Evolutionary conservation across 2,113 vertebrate genomes (phyloP).

Genomic region (Hepsetus odoe): DNA sequence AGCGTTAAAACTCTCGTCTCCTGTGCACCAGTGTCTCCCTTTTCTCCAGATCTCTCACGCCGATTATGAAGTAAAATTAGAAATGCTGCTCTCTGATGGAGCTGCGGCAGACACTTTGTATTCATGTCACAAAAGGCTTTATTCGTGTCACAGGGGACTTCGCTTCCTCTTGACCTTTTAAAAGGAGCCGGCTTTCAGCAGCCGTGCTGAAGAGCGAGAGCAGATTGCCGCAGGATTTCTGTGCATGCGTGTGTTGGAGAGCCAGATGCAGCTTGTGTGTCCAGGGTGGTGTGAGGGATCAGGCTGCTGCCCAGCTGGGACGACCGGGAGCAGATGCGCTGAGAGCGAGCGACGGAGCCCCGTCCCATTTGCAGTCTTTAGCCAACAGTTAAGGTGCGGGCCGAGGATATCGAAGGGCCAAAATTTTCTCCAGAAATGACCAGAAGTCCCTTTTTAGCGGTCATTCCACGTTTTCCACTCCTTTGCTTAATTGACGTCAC

Average conservation of each 20-base stretch:
- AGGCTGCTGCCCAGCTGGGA: neutral
- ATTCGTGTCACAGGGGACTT: slow-evolving; percentile 4
- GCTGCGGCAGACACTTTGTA: neutral
- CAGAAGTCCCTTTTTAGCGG: no score
- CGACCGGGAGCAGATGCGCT: neutral
- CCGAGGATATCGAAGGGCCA: no score
- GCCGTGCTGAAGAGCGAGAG: slow-evolving; percentile 23
- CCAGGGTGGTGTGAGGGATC: neutral
- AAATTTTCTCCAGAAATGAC: no score
- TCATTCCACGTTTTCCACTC: no score
- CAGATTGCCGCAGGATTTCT: neutral
- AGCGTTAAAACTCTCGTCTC: no score
- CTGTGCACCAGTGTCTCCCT: no score
- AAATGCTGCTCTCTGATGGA: neutral
- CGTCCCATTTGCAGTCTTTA: no score
- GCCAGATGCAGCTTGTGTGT: neutral
- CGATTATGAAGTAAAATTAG: neutral
- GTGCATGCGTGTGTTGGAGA: neutral
- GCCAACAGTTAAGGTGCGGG: no score
- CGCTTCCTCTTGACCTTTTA: slow-evolving; percentile 30
- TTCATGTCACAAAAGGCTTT: neutral
- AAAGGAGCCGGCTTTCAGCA: slow-evolving; percentile 20
- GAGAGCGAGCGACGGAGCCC: neutral
- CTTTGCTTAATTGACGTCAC: no score
- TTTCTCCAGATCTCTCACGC: no score